A percentile compares a stretch with the other conserved stretches of the same genome.
These are phyloP conservation scores for Xylocopa sonorina DNA, from an alignment of 1,140 invertebrate species.

Conservation along the genomic window DNA sequence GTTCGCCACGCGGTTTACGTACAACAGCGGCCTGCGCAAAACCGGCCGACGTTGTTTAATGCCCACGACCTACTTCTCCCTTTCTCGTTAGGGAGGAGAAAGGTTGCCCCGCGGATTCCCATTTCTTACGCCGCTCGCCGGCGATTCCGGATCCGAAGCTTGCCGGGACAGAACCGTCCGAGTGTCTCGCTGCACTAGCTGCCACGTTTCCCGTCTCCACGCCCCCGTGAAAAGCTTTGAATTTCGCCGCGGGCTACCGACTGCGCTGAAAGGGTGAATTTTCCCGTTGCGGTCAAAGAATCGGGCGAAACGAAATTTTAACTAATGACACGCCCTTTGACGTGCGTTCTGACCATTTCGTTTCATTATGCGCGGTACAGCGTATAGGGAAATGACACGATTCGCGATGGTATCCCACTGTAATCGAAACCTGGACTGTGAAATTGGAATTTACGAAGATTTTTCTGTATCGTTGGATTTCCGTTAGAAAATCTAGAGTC, in stretches of 20 bases:
- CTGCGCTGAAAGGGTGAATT: not conserved
- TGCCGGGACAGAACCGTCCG: not conserved
- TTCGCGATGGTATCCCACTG: not conserved
- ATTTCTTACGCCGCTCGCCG: conserved; percentile 39
- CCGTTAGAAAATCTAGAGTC: too few species aligned
- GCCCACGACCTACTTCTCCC: conserved; percentile 57
- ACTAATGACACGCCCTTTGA: not conserved
- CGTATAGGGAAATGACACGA: not conserved
- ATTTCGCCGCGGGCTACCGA: not conserved
- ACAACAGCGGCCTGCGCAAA: conserved; percentile 7
- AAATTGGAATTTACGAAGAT: not conserved
- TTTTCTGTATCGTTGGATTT: too few species aligned
- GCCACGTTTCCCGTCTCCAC: not conserved
- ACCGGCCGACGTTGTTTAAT: conserved; percentile 53
- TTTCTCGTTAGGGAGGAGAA: conserved; percentile 41
- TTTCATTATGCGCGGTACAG: not conserved
- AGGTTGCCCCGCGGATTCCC: conserved; percentile 35
- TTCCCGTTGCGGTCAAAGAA: not conserved
- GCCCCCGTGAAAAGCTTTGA: not conserved
- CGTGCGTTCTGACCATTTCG: not conserved
- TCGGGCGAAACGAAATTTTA: not conserved
- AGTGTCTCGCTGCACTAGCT: not conserved
- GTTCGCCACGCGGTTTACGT: conserved; percentile 36
- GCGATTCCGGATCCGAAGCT: conserved; percentile 40
- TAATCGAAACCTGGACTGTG: too few species aligned